A percentile compares a stretch with the other conserved stretches of the same genome.
These are phyloP conservation scores for Syrista parreyssii DNA, from an alignment of 2,888 invertebrate species.

Conservation along the genomic window DNA sequence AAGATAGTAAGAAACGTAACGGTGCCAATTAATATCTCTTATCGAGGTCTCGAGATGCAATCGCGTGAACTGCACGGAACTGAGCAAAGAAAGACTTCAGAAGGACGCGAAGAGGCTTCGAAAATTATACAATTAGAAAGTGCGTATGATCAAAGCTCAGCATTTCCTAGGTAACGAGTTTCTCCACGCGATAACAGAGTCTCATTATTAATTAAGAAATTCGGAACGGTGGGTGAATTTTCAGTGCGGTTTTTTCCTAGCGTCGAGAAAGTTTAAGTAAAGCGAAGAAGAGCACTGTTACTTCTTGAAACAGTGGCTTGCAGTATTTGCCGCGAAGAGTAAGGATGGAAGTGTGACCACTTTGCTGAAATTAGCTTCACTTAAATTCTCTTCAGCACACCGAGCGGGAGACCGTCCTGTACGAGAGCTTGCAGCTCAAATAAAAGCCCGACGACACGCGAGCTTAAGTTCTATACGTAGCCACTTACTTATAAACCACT, in stretches of 20 bases:
- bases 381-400: slow-evolving; percentile 37
- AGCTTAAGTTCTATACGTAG: slow-evolving; percentile 34
- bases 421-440: not conserved
- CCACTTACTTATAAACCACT: slow-evolving; percentile 38
- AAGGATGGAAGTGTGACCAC: slow-evolving; percentile 24
- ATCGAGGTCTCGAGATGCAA: not conserved
- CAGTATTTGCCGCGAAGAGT: not conserved
- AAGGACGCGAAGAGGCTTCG: not conserved
- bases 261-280: not conserved
- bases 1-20: not conserved
- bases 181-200: not conserved
- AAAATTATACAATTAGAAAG: not conserved
- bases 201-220: not conserved
- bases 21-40: not conserved
- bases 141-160: not conserved
- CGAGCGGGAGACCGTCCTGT: slow-evolving; percentile 2
- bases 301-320: not conserved
- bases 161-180: not conserved
- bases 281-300: not conserved
- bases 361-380: slow-evolving; percentile 43
- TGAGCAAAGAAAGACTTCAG: no score
- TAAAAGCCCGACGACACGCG: slow-evolving; percentile 21
- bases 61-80: no score
- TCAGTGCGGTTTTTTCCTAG: not conserved
- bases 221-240: not conserved